Percentiles rank a stretch among this genome's conserved stretches.
Evolutionary conservation across 2,888 invertebrate species (phyloP).

Genomic region (Serripes groenlandicus): DNA sequence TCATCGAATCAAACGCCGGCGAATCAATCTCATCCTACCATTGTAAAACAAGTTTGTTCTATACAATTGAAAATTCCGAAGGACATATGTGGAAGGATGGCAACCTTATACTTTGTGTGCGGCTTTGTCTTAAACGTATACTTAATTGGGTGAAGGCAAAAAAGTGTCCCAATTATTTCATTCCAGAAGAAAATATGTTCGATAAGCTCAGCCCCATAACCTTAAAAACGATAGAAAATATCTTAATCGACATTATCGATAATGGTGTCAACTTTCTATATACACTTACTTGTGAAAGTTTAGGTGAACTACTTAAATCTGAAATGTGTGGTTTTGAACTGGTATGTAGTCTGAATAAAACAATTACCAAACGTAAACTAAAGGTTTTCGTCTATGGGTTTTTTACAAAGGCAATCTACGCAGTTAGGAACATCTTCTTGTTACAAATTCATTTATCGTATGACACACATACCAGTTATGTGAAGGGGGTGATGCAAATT

Average conservation of each 20-base stretch:
- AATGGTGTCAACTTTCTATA: not conserved
- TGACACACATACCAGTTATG: no score
- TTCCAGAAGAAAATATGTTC: constrained; percentile 28
- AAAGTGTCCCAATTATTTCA: constrained; percentile 26
- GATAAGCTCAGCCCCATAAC: not conserved
- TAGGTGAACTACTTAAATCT: not conserved
- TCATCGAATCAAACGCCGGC: not conserved
- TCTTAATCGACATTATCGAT: not conserved
- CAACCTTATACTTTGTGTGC: not conserved
- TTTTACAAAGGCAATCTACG: not conserved
- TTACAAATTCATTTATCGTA: no score
- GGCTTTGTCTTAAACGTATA: not conserved
- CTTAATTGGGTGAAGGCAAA: not conserved
- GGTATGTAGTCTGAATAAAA: not conserved
- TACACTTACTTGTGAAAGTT: not conserved
- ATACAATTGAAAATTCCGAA: constrained; percentile 3
- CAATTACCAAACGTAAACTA: not conserved
- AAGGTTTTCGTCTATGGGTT: not conserved
- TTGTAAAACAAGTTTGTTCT: constrained; percentile 23
- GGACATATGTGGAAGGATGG: not conserved
- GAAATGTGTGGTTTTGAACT: no score
- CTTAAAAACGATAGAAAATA: not conserved
- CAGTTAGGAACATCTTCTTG: no score
- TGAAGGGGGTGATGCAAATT: not conserved
- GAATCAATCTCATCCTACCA: constrained; percentile 22